Base-by-base conservation (phyloP, 1,140 invertebrate genomes). In the Manduca sexta region DNA sequence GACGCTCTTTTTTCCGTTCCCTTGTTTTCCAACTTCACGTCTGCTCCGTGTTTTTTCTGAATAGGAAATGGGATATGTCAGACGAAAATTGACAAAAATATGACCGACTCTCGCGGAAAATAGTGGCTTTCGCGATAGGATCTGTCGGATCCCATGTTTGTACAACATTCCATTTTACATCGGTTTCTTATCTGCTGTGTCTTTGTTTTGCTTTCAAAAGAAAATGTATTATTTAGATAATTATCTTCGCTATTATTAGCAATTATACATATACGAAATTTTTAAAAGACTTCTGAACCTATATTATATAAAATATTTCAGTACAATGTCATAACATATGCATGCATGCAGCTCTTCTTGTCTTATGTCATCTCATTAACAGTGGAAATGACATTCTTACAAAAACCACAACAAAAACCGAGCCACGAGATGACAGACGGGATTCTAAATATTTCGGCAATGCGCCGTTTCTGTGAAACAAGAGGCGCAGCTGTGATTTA, bases 51-150 rank as follows among this genome's bases (percentile, higher is more conserved):
- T 84, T 84, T 84, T 26, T 83, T 83, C 81, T 79, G 78, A 78
- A 83, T 77, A 67, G 69, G 74, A 83, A 84, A 84, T 84, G 68
- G 78, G 74, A 84, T 80, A 74, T 79, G 79, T 84, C 81, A 83
- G 72, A 84, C 71, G 78, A 81, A 78, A 84, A 84, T 83, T 81
- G 78, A 83, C 77, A 84, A 84, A 84, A 81, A 84, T 84, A 84
- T 81, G 75, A 69, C 72, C 69, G 60, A 64, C 62, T 59, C 64
- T 60, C 66, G 77, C 75, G 73, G 75, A 74, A 71, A 82, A 82
- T 84, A 84, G 81, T 84, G 74, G 81, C 56, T 74, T 75, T 81
- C 74, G 66, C 60, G 81, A 84, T 84, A 80, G 56, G 49, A 84
- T 84, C 81, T 69, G 54, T 66, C 65, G 69, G 60, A 64, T 56